A percentile compares a stretch with the other conserved stretches of the same genome.
These are phyloP conservation scores for Drosophila arizonae DNA, from an alignment of 1,140 invertebrate species.

Conservation along the genomic window DNA sequence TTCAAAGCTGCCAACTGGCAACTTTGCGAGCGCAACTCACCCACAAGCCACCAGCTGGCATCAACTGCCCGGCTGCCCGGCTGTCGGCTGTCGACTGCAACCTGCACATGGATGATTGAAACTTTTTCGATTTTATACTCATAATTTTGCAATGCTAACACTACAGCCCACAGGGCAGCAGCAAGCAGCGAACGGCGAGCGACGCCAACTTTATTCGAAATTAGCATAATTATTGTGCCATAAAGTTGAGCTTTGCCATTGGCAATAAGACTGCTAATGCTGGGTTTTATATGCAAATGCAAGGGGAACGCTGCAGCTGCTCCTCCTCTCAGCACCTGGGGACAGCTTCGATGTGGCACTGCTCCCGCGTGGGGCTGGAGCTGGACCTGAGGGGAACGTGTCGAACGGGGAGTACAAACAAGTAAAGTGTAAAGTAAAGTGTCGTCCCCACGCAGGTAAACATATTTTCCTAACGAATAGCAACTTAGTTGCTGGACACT, in stretches of 20 bases:
- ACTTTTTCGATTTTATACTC: conserved; percentile 79
- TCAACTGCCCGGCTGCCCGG: conserved; percentile 12
- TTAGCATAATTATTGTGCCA: conserved; percentile 79
- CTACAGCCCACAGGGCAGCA: conserved; percentile 38
- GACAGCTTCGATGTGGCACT: conserved; percentile 10
- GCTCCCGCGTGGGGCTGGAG: not conserved
- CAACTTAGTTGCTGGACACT: not conserved
- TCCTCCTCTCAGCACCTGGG: not conserved
- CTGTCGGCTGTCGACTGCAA: not conserved
- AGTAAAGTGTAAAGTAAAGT: not conserved
- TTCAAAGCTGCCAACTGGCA: conserved; percentile 53
- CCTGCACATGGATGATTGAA: conserved; percentile 66
- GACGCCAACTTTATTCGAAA: conserved; percentile 62
- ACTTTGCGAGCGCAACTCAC: conserved; percentile 24
- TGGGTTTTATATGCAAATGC: conserved; percentile 33
- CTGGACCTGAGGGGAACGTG: not conserved
- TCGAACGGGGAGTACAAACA: not conserved
- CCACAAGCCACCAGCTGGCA: conserved; percentile 38
- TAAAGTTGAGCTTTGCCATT: conserved; percentile 60
- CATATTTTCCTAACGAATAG: not conserved
- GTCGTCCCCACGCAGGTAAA: not conserved
- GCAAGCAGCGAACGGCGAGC: conserved; percentile 5
- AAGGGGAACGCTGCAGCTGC: conserved; percentile 5
- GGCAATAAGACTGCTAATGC: conserved; percentile 53
- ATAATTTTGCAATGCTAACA: conserved; percentile 65